phyloP scores from a whole-genome alignment of 2,888 invertebrate genomes.

The Alentia gelatinosa region DNA sequence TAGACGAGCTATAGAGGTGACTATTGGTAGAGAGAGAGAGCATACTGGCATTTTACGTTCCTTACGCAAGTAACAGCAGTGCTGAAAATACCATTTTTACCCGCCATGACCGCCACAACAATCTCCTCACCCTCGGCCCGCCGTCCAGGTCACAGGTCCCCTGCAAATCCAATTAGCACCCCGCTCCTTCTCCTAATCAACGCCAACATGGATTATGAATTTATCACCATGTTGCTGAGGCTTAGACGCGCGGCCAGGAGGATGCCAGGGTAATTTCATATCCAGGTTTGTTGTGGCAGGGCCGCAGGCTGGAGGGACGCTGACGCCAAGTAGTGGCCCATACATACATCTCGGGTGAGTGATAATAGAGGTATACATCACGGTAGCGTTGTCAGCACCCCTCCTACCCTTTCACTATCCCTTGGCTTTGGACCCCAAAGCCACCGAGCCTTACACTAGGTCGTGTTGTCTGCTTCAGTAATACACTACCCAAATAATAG shows the following conservation, averaged over 20 bases:
- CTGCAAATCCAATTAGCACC: neutral
- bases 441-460: neutral
- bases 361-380: conserved; percentile 15
- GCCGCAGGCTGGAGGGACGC: neutral
- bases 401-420: no score
- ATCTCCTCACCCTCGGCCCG: neutral
- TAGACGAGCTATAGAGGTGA: no score
- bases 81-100: neutral
- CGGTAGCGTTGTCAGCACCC: neutral
- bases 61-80: no score
- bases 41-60: no score
- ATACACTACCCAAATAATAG: neutral
- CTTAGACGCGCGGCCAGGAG: neutral
- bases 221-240: neutral
- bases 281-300: neutral
- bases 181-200: neutral
- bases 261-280: neutral
- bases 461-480: neutral
- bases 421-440: neutral
- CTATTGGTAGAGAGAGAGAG: no score
- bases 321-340: neutral
- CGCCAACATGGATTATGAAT: neutral
- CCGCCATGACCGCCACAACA: neutral
- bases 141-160: neutral
- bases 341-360: neutral